A percentile compares a stretch with the other conserved stretches of the same genome.
phyloP scores from a whole-genome alignment of 2,888 invertebrate genomes.

The Baccha elongata region DNA sequence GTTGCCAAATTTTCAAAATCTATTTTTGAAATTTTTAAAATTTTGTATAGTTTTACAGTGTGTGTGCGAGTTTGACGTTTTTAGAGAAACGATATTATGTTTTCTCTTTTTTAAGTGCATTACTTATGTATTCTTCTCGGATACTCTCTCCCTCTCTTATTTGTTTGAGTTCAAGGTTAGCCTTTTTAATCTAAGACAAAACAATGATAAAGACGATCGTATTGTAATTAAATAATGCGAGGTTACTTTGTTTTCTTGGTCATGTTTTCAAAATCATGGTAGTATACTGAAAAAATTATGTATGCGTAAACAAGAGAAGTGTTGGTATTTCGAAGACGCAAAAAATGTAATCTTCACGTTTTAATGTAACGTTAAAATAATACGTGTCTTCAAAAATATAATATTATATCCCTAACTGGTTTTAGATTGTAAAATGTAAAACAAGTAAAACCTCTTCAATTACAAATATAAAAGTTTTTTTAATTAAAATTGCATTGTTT shows the following conservation, averaged over 20 bases:
- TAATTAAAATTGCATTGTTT: too few species aligned
- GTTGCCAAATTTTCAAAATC: conserved; percentile 61
- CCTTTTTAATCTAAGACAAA: conserved; percentile 2
- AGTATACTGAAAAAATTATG: not conserved
- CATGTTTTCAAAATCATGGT: conserved; percentile 30
- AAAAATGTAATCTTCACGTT: not conserved
- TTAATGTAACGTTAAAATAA: not conserved
- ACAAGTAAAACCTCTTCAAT: too few species aligned
- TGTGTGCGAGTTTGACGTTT: conserved; percentile 29
- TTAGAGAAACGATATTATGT: conserved; percentile 34
- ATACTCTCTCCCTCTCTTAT: not conserved
- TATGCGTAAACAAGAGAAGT: not conserved
- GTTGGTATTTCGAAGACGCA: not conserved
- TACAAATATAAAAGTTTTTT: too few species aligned
- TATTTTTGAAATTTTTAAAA: conserved; percentile 56
- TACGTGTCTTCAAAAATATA: too few species aligned
- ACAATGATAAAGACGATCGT: not conserved
- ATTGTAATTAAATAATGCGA: conserved; percentile 13
- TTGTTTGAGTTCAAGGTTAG: conserved; percentile 35
- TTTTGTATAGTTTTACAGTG: conserved; percentile 4
- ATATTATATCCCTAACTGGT: too few species aligned
- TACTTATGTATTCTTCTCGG: not conserved
- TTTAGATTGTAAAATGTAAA: too few species aligned
- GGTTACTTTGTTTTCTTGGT: conserved; percentile 41
- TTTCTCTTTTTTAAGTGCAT: not conserved